Conservation (phyloP, 2,888 invertebrate species). For the Metalampra italica region DNA sequence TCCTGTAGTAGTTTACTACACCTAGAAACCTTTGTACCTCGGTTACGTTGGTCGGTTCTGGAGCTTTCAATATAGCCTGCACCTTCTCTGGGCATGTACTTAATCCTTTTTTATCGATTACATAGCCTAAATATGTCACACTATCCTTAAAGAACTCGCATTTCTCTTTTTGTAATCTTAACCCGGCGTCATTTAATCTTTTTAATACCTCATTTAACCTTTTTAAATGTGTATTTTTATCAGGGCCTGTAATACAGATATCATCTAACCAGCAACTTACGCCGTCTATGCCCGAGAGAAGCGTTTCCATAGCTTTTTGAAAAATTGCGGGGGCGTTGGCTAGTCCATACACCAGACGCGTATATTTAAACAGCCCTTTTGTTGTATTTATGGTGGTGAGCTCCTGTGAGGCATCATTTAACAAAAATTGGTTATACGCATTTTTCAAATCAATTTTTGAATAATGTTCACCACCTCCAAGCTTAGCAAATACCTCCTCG, state of each 20-base stretch:
- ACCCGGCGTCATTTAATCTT: constrained; percentile 15
- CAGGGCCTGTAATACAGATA: constrained; percentile 18
- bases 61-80: constrained; percentile 20
- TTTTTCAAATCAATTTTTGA: constrained; percentile 21
- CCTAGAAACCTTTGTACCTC: constrained; percentile 24
- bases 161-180: constrained; percentile 12
- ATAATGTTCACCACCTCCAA: constrained; percentile 19
- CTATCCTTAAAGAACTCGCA: constrained; percentile 13
- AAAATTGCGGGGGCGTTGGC: constrained; percentile 35
- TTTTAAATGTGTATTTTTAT: constrained; percentile 6
- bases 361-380: constrained; percentile 27
- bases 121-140: constrained; percentile 19
- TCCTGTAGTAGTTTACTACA: constrained; percentile 24
- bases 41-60: constrained; percentile 14
- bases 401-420: constrained; percentile 13
- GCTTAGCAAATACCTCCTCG: constrained; percentile 16
- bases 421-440: constrained; percentile 16
- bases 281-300: constrained; percentile 20
- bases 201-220: constrained; percentile 15
- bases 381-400: constrained; percentile 27
- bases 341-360: constrained; percentile 30
- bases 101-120: constrained; percentile 17
- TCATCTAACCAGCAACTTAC: constrained; percentile 25
- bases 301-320: constrained; percentile 33
- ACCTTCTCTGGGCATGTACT: constrained; percentile 19